Evolutionary conservation across 2,797 vertebrate genomes (phyloP).

Genomic region (Arremon aurantiirostris): DNA sequence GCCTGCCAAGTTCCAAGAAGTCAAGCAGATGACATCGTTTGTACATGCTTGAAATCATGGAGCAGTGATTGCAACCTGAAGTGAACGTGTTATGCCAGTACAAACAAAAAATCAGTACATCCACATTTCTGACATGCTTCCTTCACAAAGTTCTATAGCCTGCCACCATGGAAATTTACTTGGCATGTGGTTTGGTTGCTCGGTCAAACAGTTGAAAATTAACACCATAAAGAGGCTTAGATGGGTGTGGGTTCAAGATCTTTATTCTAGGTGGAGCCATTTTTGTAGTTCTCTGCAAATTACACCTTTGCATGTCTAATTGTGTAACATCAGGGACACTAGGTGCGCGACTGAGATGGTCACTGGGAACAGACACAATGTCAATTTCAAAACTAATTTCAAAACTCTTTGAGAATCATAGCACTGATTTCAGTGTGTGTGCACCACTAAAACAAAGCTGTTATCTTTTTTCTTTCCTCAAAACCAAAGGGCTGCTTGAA

Average conservation of each 20-base stretch:
- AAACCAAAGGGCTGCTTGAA: neutral
- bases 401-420: neutral
- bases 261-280: neutral
- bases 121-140: neutral
- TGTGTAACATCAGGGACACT: neutral
- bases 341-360: accelerated
- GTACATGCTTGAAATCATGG: neutral
- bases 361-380: accelerated
- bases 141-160: neutral
- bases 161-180: neutral
- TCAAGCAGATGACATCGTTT: neutral
- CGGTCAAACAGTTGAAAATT: neutral
- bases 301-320: neutral
- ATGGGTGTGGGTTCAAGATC: neutral
- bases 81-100: neutral
- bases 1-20: neutral
- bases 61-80: neutral
- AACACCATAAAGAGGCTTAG: neutral
- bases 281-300: neutral
- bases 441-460: neutral
- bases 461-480: neutral
- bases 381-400: neutral
- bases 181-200: neutral
- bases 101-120: neutral
- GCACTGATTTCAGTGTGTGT: neutral